Evolutionary conservation across 2,888 invertebrate species (phyloP), one percentile per base, ranked within the genome.

Genomic region (Slavum lentiscoides): DNA sequence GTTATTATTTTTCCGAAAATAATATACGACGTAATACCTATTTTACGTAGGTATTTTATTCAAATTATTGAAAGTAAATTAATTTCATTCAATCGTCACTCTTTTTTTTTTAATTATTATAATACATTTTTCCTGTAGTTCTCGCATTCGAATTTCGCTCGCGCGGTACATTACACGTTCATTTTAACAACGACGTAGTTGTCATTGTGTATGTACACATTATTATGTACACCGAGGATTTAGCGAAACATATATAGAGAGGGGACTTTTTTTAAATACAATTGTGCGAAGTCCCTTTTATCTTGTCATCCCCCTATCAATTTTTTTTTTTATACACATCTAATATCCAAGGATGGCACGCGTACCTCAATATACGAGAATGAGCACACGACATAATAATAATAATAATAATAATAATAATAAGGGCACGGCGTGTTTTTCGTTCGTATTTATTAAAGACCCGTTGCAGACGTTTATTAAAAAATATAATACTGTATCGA

Each of bases 211-310:
- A 4, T 30, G 30, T 30, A 30, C 30, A 37, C 30, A 74, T n/a
- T 55, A 49, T 49, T 49, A 49, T 49, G 66, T 23, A 76, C 58
- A 76, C 58, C 58, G n/a, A 19, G 64, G 72, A 66, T 80, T 77
- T 62, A 62, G 30, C 13, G 62, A 49, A 53, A 55, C 62, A 72
- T 30, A 72, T 30, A 72, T n/a, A 66, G 64, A 66, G 64, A 66
- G 72, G 72, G 21, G 9, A 37, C 30, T 66, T 77, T 76, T 69
- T 64, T 74, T 39, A 80, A 69, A 80, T 64, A 64, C 80, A 80
- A 80, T 80, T 80, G 80, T 66, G 9, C 30, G 30, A 70, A 64
- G 72, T 64, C 80, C 70, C 80, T 72, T 80, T 80, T 80, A 80
- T 80, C 80, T 64, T 80, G 80, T 80, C 80, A 75, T 75, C 77